Base-by-base conservation (phyloP, 2,888 invertebrate species). In the Shargacucullia verbasci region DNA sequence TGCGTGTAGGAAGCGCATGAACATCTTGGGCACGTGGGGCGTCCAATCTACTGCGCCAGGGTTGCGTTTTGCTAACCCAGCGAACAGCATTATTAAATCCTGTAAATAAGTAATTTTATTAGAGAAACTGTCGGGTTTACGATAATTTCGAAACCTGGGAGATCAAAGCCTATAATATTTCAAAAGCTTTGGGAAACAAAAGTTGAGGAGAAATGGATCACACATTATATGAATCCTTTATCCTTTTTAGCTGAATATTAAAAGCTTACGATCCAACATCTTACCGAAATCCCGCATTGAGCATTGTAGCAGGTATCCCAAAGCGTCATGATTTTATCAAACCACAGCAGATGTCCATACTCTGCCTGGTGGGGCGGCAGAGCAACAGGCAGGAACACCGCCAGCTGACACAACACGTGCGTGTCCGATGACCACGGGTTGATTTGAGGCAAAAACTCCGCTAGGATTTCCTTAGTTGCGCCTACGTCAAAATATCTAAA, bases 1-100 rank as follows among this genome's bases (percentile, higher is more conserved):
- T 35, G 96, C 96, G 68, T 97, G 95, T 62, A 97, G 88, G 83
- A 95, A 96, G 84, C 96, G 94, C 10, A 95, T 95, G 80, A 97
- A 97, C 95, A 97, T 96, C 53, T 95, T 89, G 0, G 98, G 96
- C 48, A 98, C 95, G 81, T 98, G 95, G 0, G 97, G 97, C 62
- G 96, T 96, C 98, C 98, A 99, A 85, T 99, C 96, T 39, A 99
- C 96, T 49, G 96, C 96, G 0, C 98, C 98, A 49, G 97, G 96
- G 85, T 97, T 97, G 73, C 95, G 93, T 73, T 94, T 94, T 0
- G 97, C 96, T 41, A 98, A 88, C 41, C 96, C 95, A 0, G 97
- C 95, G 86, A 98, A 96, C 41, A 98, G 89, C 79, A 95, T 94
- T 88, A 98, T 95, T 79, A 97, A 90, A 62, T 96, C 95, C 97